Evolutionary conservation across 1,140 invertebrate species (phyloP).

Genomic region (Drosophila athabasca): DNA sequence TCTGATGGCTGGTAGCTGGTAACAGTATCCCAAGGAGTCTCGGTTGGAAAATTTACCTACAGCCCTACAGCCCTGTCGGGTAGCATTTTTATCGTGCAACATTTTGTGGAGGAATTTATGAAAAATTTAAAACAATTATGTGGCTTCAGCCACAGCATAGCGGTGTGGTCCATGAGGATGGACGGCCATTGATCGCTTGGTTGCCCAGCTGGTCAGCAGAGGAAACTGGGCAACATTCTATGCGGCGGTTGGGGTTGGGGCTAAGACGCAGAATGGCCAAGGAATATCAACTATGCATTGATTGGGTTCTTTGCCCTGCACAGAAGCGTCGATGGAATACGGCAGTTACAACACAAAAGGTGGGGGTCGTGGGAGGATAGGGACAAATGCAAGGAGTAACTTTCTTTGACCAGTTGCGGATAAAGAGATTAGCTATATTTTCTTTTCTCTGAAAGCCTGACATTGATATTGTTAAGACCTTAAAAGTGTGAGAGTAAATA

Average conservation of each 20-base stretch:
- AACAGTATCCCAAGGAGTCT: conserved; percentile 38
- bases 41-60: conserved; percentile 55
- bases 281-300: conserved; percentile 15
- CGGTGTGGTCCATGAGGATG: conserved; percentile 11
- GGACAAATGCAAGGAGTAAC: no score
- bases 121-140: conserved; percentile 77
- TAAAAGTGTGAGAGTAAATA: no score
- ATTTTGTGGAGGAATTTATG: conserved; percentile 70
- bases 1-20: conserved; percentile 12
- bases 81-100: conserved; percentile 42
- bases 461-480: no score
- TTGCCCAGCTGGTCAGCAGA: conserved; percentile 28
- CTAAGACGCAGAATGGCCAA: not conserved
- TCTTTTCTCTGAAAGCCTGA: no score
- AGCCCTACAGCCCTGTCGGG: conserved; percentile 9
- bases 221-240: conserved; percentile 21
- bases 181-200: conserved; percentile 18
- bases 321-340: no score
- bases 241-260: not conserved
- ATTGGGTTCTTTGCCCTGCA: not conserved
- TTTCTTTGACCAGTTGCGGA: no score
- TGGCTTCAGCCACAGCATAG: conserved; percentile 40
- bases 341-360: no score
- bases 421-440: no score
- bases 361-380: no score